Evolutionary conservation across 2,888 invertebrate genomes (phyloP), one percentile per base, ranked within the genome.

Genomic region (Callyntrura guangdongensis): DNA sequence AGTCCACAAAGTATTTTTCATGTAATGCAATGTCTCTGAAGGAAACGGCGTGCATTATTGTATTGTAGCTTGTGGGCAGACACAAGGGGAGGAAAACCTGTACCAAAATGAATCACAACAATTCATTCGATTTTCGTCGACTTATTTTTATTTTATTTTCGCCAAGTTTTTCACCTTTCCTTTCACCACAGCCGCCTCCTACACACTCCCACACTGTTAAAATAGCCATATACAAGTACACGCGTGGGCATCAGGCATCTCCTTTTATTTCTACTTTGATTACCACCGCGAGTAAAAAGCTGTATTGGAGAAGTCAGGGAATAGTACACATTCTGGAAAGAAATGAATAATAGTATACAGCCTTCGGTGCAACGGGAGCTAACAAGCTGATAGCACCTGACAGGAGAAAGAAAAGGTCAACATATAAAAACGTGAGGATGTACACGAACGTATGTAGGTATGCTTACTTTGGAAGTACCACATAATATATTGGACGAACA

Each of bases 141-240:
- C 49, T 20, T 17, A 25, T 27, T 69, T 6, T 72, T 85, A 12
- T n/a, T 83, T 83, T 22, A 5, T 49, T 49, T 79, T 47, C 14
- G 0, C 72, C 14, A 77, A 77, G n/a, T 86, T 86, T 84, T 77
- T 77, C 77, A 77, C 61, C 86, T 77, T 64, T 64, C 45, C 25
- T 36, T 86, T 47, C 45, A 11, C 17, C 20, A 25, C 17, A 69
- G 20, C 17, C n/a, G 47, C 6, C 67, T 36, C 27, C 25, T 36
- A 9, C 47, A 17, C 45, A 17, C 20, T 17, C n/a, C 36, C 9
- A n/a, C 47, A 1, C 17, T 17, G 45, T 9, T 72, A 36, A 36
- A 36, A 45, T 27, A 67, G 4, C 27, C 4, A 11, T 12, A 67
- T 27, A 27, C 11, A 1, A 67, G 49, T 49, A 83, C n/a, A n/a